These are phyloP conservation scores for Tychaedon coryphoeus DNA, from an alignment of 2,113 vertebrate genomes.

Conservation along the genomic window DNA sequence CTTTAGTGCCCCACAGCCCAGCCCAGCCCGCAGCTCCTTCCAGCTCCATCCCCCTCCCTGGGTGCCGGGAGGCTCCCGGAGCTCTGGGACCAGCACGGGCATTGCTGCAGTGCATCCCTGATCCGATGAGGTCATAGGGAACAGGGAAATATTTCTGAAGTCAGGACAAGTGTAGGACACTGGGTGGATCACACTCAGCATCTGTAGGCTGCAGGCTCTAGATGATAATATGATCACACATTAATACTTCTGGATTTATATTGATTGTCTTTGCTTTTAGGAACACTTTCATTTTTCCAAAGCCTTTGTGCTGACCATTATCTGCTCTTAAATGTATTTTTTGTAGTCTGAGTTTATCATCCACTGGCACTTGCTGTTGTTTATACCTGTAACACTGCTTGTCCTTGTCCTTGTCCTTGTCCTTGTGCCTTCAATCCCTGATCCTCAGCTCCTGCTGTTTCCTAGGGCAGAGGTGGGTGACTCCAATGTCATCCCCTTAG, in stretches of 20 bases:
- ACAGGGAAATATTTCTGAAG: neutral
- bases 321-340: neutral
- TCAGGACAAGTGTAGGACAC: neutral
- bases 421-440: neutral
- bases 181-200: neutral
- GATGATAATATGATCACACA: neutral
- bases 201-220: neutral
- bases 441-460: neutral
- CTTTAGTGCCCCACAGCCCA: neutral
- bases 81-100: neutral
- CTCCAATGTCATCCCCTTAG: neutral
- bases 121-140: neutral
- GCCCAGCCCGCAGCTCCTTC: neutral
- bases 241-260: neutral
- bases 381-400: neutral
- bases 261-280: neutral
- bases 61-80: neutral
- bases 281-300: neutral
- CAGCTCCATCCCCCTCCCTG: neutral
- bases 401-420: slow-evolving; percentile 4
- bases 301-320: neutral
- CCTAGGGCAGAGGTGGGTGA: neutral
- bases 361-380: neutral
- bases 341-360: neutral
- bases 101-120: slow-evolving; percentile 4